Conservation (phyloP, 1,140 invertebrate species). For the Callitettix versicolor region DNA sequence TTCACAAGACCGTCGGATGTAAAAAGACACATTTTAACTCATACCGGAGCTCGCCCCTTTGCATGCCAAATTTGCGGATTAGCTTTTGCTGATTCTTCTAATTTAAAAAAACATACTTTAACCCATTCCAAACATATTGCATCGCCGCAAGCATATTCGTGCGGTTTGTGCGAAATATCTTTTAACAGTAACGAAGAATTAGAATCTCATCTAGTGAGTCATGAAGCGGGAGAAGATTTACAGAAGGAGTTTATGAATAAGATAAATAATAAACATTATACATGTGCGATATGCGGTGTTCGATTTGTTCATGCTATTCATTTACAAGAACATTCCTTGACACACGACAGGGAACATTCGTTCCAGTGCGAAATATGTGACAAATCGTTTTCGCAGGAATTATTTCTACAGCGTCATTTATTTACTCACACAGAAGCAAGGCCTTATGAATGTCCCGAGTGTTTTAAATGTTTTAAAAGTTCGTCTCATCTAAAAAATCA, state of each 20-base stretch:
- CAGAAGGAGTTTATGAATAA: background rate
- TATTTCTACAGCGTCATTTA: constrained; percentile 53
- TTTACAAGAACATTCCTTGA: constrained; percentile 23
- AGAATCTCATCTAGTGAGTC: constrained; percentile 18
- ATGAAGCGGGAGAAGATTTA: background rate
- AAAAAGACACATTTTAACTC: constrained; percentile 38
- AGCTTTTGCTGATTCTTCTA: constrained; percentile 24
- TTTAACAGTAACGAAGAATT: constrained; percentile 20
- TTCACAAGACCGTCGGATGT: constrained; percentile 52
- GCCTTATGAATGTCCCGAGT: constrained; percentile 46
- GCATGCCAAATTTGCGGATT: constrained; percentile 24
- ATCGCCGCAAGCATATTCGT: background rate
- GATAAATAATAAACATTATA: constrained; percentile 20
- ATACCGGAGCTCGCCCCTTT: constrained; percentile 25
- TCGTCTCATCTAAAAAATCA: constrained; percentile 27
- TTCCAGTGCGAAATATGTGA: constrained; percentile 37
- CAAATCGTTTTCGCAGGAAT: constrained; percentile 26
- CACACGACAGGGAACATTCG: constrained; percentile 37
- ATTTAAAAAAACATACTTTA: constrained; percentile 24
- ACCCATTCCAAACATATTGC: constrained; percentile 20
- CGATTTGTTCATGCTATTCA: constrained; percentile 26
- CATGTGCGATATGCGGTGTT: constrained; percentile 28
- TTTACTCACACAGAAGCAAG: constrained; percentile 59
- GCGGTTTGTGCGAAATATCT: constrained; percentile 5
- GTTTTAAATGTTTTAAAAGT: constrained; percentile 27